Evolutionary conservation across 2,888 invertebrate genomes (phyloP).

Genomic region (Chaitophorus viminalis): DNA sequence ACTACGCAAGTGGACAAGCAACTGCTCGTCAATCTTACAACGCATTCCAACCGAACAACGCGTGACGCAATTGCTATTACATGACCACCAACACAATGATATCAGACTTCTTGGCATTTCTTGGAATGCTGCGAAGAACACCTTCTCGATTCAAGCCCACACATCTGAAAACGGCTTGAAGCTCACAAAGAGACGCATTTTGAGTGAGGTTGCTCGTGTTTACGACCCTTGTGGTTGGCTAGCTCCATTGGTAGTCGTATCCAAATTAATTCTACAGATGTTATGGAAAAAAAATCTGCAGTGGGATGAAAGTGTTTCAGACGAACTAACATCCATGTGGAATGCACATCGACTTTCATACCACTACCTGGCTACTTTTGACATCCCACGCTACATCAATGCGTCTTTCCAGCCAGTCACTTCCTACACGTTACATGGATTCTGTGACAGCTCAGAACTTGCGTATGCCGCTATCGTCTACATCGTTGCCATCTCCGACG

Average conservation of each 20-base stretch:
- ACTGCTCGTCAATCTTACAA: background rate
- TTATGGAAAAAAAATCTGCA: background rate
- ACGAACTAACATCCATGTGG: background rate
- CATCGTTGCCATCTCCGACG: background rate
- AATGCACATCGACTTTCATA: background rate
- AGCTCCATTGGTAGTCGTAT: background rate
- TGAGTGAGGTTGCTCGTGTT: background rate
- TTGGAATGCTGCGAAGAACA: background rate
- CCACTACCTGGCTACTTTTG: background rate
- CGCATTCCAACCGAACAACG: background rate
- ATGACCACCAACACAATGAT: background rate
- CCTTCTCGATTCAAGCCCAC: background rate
- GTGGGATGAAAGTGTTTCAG: background rate
- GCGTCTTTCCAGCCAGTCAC: too few relatives aligned
- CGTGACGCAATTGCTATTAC: background rate
- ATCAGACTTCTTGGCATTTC: background rate
- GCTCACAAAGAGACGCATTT: background rate
- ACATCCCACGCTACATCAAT: background rate
- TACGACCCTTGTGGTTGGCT: slow-evolving; percentile 29
- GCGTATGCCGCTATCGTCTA: background rate
- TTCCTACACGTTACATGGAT: background rate
- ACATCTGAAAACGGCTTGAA: background rate
- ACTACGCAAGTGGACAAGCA: slow-evolving; percentile 64
- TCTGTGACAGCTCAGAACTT: background rate
- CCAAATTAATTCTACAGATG: background rate